A percentile compares a stretch with the other conserved stretches of the same genome.
phyloP scores from a whole-genome alignment of 1,140 invertebrate genomes.

The Sycobia sp. region DNA sequence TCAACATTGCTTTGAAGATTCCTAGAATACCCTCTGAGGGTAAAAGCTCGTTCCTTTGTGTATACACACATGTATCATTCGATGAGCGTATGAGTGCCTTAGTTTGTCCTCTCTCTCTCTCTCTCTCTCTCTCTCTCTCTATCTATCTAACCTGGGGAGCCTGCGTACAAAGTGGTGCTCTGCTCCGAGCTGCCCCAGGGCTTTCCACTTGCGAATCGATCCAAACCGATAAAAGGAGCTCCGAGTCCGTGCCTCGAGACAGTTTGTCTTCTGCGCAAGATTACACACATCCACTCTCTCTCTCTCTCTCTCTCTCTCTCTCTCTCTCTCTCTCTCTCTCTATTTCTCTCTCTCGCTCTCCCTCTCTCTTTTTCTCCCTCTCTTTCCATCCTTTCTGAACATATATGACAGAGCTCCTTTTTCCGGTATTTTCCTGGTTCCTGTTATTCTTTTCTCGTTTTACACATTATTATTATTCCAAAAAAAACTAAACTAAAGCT shows the following conservation, averaged over 20 bases:
- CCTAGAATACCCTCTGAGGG: constrained; percentile 41
- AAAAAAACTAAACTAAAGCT: constrained; percentile 5
- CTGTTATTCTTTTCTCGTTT: neutral
- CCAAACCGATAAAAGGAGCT: constrained; percentile 22
- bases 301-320: neutral
- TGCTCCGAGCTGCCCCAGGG: neutral
- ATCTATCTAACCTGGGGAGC: neutral
- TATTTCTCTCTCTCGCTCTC: too few relatives aligned
- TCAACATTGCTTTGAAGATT: too few relatives aligned
- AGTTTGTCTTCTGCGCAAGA: too few relatives aligned
- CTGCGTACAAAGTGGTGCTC: neutral
- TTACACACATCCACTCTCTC: too few relatives aligned
- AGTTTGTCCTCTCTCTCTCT: neutral
- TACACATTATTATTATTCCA: neutral
- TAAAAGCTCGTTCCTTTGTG: constrained; percentile 37
- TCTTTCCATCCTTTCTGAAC: too few relatives aligned
- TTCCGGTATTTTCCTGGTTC: neutral
- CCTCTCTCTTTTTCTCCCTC: too few relatives aligned
- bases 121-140: neutral
- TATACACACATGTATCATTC: neutral
- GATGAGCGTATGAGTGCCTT: too few relatives aligned
- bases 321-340: too few relatives aligned
- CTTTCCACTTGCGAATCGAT: constrained; percentile 4
- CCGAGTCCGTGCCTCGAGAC: neutral
- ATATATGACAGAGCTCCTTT: constrained; percentile 5